phyloP scores from a whole-genome alignment of 1,140 invertebrate genomes.

The Venustaconcha ellipsiformis region DNA sequence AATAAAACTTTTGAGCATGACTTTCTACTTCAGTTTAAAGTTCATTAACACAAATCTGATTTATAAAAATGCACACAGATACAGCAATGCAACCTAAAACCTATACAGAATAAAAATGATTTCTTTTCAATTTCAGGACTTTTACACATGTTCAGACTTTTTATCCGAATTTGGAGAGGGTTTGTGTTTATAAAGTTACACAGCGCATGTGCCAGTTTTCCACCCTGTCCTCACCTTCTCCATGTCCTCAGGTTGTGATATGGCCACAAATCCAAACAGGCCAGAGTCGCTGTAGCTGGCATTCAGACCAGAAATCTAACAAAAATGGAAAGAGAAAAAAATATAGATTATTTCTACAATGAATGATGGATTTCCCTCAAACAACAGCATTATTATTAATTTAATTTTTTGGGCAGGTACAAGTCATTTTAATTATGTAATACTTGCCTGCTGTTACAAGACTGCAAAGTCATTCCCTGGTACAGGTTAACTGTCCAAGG shows the following conservation, averaged over 20 bases:
- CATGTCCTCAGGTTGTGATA: slow-evolving; percentile 75
- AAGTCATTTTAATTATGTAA: neutral
- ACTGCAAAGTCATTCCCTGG: too few relatives aligned
- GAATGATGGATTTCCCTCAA: neutral
- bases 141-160: too few relatives aligned
- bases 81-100: too few relatives aligned
- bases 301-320: slow-evolving; percentile 78
- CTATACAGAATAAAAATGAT: too few relatives aligned
- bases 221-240: slow-evolving; percentile 71
- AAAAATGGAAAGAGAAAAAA: slow-evolving; percentile 20
- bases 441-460: neutral
- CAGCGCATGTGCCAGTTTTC: neutral
- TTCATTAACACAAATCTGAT: too few relatives aligned
- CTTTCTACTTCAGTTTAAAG: too few relatives aligned
- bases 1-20: too few relatives aligned
- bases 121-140: too few relatives aligned
- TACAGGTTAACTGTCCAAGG: too few relatives aligned
- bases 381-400: neutral
- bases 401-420: neutral
- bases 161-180: too few relatives aligned
- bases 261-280: slow-evolving; percentile 85
- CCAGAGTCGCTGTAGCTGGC: slow-evolving; percentile 86
- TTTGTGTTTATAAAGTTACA: too few relatives aligned
- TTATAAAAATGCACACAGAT: too few relatives aligned
- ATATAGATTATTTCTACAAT: slow-evolving; percentile 2